Conservation (phyloP, 2,888 invertebrate species). For the Drosophila engyochracea region DNA sequence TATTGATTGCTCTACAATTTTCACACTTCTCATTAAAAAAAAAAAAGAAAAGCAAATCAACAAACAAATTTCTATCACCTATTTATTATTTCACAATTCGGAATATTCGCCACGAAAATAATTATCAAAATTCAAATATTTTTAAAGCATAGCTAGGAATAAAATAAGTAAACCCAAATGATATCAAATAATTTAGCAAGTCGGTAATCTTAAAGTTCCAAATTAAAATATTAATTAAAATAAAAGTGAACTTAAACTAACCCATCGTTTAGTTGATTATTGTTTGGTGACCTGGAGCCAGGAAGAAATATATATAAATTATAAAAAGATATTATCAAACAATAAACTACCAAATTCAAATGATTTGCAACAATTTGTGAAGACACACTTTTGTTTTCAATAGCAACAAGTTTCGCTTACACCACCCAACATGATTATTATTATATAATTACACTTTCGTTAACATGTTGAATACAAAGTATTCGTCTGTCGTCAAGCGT, state of each 20-base stretch:
- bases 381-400: not conserved
- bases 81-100: not conserved
- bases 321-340: not conserved
- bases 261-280: not conserved
- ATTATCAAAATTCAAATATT: not conserved
- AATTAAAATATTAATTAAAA: not conserved
- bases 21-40: not conserved
- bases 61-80: not conserved
- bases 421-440: not conserved
- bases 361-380: not conserved
- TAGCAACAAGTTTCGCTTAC: not conserved
- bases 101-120: not conserved
- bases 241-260: not conserved
- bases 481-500: not conserved
- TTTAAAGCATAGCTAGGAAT: not conserved
- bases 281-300: not conserved
- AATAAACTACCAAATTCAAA: not conserved
- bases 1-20: not conserved
- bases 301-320: not conserved
- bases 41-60: not conserved
- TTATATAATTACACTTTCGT: slow-evolving; percentile 3
- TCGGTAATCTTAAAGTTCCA: not conserved
- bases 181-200: no score
- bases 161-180: not conserved
- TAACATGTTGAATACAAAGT: not conserved